Evolutionary conservation across 2,888 invertebrate species (phyloP).

Genomic region (Yponomeuta sedellus): DNA sequence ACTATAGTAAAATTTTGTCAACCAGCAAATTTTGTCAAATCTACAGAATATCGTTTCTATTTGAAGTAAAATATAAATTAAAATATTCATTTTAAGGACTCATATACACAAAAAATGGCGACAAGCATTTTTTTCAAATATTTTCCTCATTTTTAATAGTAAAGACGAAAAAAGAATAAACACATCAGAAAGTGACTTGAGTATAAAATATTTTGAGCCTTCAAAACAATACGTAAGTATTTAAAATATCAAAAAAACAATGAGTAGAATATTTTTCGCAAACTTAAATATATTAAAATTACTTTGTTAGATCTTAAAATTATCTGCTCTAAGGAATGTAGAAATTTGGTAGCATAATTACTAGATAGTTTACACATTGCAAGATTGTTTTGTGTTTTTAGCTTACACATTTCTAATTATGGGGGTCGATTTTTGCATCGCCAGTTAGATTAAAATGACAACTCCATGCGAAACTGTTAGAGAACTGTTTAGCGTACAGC

Average conservation of each 20-base stretch:
- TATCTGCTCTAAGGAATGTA: slow-evolving; percentile 6
- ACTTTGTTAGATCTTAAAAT: neutral
- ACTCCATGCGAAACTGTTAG: too few species aligned
- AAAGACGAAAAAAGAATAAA: slow-evolving; percentile 11
- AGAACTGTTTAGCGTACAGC: too few species aligned
- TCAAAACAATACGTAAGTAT: slow-evolving; percentile 10
- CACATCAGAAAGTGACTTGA: slow-evolving; percentile 18
- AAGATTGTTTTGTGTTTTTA: too few species aligned
- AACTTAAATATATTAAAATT: neutral
- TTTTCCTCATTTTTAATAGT: neutral
- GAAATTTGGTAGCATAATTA: neutral
- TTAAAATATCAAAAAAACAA: slow-evolving; percentile 16
- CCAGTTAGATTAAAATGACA: too few species aligned
- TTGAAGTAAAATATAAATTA: slow-evolving; percentile 4
- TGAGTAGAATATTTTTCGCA: neutral
- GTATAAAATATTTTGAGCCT: slow-evolving; percentile 19
- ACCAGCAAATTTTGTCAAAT: neutral
- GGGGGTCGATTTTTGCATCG: too few species aligned
- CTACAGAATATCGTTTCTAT: neutral
- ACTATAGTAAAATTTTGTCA: neutral
- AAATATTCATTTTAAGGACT: neutral
- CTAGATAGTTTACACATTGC: too few species aligned
- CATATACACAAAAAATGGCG: slow-evolving; percentile 7
- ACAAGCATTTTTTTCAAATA: neutral
- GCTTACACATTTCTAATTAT: too few species aligned